Evolutionary conservation across 2,888 invertebrate genomes (phyloP), one percentile per base, ranked within the genome.

Genomic region (Conistra vaccinii): DNA sequence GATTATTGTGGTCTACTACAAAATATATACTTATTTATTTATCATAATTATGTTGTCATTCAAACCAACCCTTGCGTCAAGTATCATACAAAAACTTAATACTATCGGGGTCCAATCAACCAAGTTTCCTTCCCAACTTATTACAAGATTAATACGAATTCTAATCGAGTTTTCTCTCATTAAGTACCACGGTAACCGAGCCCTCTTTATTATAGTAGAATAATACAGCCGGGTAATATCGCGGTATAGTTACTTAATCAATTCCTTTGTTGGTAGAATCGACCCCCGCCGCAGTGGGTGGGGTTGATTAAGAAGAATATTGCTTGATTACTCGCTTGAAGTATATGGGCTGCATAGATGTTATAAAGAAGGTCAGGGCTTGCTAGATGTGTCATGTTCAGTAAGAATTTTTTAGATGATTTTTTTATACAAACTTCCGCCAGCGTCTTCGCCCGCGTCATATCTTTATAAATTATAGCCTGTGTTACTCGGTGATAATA

Each of bases 231-330:
- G 91, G 94, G 95, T 96, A 96, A 96, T 96, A 96, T 96, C 94
- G 93, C 91, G 93, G 95, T 94, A 94, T 95, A 96, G 96, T 96
- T 96, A 95, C 95, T 96, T 96, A 96, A 96, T 96, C 96, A 96
- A 96, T 96, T 96, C 96, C 94, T 95, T 96, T 96, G 96, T 96
- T 95, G 95, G 95, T 94, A 84, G 95, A 94, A 94, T 93, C 96
- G 95, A 94, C 96, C 96, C 95, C 95, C 93, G 85, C 78, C 81
- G 91, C 90, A 89, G 92, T 93, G 95, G 96, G 96, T 93, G 95
- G 95, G 96, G 95, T 94, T 96, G 96, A 96, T 96, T 96, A 96
- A 94, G 95, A 96, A 95, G 96, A 95, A 95, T 96, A 96, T 96
- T 96, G 94, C 95, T 96, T 96, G 96, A 96, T 96, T 96, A 96